phyloP scores from a whole-genome alignment of 2,113 vertebrate species.

The Psilopsiagon aurifrons region DNA sequence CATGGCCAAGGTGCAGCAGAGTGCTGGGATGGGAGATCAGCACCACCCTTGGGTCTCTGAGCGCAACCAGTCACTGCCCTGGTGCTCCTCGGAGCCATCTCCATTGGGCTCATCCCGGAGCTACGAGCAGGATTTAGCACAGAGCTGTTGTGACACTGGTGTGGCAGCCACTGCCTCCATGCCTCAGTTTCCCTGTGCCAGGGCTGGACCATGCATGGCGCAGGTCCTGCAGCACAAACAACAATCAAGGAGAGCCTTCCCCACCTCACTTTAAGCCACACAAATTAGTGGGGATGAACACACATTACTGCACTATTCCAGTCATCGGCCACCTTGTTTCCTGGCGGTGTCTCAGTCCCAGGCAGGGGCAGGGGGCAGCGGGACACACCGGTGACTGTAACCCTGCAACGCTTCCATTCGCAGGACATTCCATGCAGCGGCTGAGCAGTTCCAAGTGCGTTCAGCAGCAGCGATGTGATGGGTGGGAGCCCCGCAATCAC shows the following conservation, averaged over 20 bases:
- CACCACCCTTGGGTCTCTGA: not conserved
- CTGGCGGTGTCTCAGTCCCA: accelerated
- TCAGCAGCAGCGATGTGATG: not conserved
- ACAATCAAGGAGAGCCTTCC: not conserved
- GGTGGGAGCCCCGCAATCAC: not conserved
- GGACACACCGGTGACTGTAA: not conserved
- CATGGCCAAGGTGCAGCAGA: accelerated
- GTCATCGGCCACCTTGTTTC: accelerated
- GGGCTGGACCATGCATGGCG: accelerated
- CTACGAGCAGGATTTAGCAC: accelerated
- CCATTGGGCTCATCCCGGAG: not conserved
- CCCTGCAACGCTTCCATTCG: not conserved
- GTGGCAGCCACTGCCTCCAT: accelerated
- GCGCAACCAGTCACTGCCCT: not conserved
- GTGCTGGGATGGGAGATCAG: not conserved
- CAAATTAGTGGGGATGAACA: accelerated
- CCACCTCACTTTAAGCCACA: not conserved
- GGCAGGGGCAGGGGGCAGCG: not conserved
- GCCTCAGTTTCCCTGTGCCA: not conserved
- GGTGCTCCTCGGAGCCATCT: accelerated
- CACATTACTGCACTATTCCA: accelerated
- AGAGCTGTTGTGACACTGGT: accelerated
- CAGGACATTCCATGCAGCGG: not conserved
- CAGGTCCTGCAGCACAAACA: accelerated
- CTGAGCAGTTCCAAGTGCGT: not conserved